Conservation (phyloP, 2,888 invertebrate species). For the Archaeoteleia sp. region DNA sequence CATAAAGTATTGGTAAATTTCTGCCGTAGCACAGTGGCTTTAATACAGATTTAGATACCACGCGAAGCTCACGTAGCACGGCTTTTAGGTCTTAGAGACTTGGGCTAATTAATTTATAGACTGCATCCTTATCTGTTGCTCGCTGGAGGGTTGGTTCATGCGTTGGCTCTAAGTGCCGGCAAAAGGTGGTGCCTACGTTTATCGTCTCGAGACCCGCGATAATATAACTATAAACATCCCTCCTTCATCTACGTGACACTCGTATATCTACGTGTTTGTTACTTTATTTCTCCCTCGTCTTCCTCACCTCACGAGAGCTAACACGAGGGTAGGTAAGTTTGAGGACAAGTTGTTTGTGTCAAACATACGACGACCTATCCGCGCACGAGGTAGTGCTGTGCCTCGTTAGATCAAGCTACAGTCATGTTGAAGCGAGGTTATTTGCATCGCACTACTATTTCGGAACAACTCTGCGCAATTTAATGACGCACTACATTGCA, state of each 20-base stretch:
- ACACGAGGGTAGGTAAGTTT: slow-evolving; percentile 12
- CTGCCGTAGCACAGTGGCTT: slow-evolving; percentile 59
- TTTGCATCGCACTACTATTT: no score
- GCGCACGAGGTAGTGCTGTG: slow-evolving; percentile 15
- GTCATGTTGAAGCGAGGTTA: no score
- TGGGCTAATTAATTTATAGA: slow-evolving; percentile 73
- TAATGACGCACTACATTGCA: no score
- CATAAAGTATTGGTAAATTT: slow-evolving; percentile 59
- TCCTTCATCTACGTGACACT: slow-evolving; percentile 8
- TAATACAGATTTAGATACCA: slow-evolving; percentile 70
- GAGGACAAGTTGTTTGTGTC: slow-evolving; percentile 13
- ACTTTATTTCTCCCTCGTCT: slow-evolving; percentile 13
- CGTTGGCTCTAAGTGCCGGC: slow-evolving; percentile 49
- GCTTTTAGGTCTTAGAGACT: slow-evolving; percentile 69
- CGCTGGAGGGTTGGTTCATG: slow-evolving; percentile 23
- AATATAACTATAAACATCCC: slow-evolving; percentile 21
- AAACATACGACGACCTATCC: background rate
- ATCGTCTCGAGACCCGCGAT: slow-evolving; percentile 47
- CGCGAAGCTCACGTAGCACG: slow-evolving; percentile 51
- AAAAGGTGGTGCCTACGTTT: slow-evolving; percentile 52
- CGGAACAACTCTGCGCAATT: no score
- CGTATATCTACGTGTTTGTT: slow-evolving; percentile 11
- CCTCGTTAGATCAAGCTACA: slow-evolving; percentile 49
- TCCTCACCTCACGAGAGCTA: slow-evolving; percentile 1
- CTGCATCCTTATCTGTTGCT: slow-evolving; percentile 65